phyloP scores from a whole-genome alignment of 30 jellyfish, hydroid and myxozoan genomes.

The Turritopsis rubra region DNA sequence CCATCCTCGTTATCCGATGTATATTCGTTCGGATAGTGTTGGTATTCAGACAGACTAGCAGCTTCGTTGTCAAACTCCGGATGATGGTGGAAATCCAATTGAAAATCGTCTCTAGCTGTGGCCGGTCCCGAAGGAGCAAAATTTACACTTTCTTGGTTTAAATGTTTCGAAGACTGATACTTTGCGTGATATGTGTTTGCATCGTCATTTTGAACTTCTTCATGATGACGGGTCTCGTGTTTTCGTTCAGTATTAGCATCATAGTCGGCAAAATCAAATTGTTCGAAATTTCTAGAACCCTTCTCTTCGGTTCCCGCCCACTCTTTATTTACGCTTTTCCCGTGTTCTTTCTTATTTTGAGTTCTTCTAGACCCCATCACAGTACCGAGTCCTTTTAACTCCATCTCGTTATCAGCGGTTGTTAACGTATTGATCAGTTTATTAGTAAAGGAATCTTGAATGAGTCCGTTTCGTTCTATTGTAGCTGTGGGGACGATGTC shows the following conservation, averaged over 20 bases:
- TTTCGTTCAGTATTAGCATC: neutral
- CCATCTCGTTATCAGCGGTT: constrained; percentile 4
- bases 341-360: neutral
- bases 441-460: constrained; percentile 1
- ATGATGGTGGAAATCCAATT: neutral
- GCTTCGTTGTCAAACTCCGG: neutral
- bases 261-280: neutral
- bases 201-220: neutral
- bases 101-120: neutral
- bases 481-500: constrained; percentile 1
- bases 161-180: neutral
- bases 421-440: constrained; percentile 1
- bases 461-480: neutral
- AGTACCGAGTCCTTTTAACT: neutral
- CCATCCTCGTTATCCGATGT: neutral
- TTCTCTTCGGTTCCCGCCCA: neutral
- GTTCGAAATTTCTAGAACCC: neutral
- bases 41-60: constrained; percentile 3
- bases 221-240: neutral
- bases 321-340: neutral
- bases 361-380: neutral
- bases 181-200: neutral
- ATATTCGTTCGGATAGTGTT: constrained; percentile 33
- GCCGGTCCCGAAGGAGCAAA: neutral
- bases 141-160: neutral